A percentile compares a stretch with the other conserved stretches of the same genome.
Conservation (phyloP, 2,113 vertebrate species). For the Struthio camelus region DNA sequence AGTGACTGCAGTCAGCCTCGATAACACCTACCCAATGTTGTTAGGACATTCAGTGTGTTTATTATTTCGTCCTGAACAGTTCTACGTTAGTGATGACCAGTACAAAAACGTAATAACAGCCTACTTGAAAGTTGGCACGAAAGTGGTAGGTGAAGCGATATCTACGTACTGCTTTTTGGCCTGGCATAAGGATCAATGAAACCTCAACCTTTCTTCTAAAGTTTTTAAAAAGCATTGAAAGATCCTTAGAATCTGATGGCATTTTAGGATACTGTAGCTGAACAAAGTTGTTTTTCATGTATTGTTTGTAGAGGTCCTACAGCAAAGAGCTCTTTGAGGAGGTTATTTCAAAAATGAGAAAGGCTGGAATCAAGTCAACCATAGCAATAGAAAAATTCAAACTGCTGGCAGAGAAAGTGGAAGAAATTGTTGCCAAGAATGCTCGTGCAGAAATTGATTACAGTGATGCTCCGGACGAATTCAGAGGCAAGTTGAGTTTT, state of each 20-base stretch:
- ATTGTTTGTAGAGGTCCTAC: conserved; percentile 89
- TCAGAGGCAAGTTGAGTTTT: conserved; percentile 81
- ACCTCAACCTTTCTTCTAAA: neutral
- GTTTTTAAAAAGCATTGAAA: neutral
- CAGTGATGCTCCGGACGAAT: conserved; percentile 97
- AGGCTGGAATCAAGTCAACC: conserved; percentile 97
- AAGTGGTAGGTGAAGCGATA: neutral
- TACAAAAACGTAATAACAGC: neutral
- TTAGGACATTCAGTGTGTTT: no score
- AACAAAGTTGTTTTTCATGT: neutral
- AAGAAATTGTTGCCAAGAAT: conserved; percentile 95
- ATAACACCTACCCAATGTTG: no score
- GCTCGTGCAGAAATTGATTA: conserved; percentile 98
- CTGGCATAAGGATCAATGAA: neutral
- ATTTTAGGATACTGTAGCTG: neutral
- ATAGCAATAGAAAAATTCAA: conserved; percentile 99
- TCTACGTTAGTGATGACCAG: neutral
- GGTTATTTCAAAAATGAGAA: conserved; percentile 98
- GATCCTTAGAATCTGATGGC: neutral
- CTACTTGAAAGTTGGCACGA: neutral
- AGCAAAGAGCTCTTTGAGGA: conserved; percentile 97
- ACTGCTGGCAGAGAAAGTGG: conserved; percentile 94
- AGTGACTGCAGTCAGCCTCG: neutral
- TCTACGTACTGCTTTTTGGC: neutral
- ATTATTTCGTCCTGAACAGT: neutral